phyloP scores from a whole-genome alignment of 2,797 vertebrate genomes.

The Molossus molossus region DNA sequence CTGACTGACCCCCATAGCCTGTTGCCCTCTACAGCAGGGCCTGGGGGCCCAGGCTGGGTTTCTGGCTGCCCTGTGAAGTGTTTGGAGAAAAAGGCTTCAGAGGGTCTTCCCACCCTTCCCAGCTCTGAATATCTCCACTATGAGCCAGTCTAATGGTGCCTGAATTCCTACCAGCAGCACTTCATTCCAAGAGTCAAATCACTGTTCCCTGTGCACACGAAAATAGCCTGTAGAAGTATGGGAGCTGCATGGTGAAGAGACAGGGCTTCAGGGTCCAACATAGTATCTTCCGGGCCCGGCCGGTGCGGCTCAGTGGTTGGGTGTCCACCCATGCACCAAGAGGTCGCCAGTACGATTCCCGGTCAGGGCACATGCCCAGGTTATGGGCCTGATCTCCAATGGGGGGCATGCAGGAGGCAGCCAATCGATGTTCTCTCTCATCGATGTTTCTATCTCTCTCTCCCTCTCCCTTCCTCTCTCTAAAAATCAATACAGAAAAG shows the following conservation, averaged over 20 bases:
- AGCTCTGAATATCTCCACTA: not conserved
- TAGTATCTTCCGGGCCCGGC: not conserved
- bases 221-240: not conserved
- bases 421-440: no score
- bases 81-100: not conserved
- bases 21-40: not conserved
- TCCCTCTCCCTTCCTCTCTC: no score
- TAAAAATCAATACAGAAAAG: no score
- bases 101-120: constrained; percentile 22
- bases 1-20: not conserved
- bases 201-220: not conserved
- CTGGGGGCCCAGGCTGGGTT: not conserved
- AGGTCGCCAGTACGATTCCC: no score
- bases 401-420: no score
- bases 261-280: not conserved
- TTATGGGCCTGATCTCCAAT: no score
- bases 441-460: no score
- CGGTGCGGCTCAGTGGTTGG: no score
- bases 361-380: no score
- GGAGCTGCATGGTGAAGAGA: not conserved
- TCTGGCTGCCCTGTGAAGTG: not conserved
- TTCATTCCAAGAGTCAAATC: not conserved
- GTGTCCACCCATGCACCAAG: no score
- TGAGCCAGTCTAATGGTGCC: not conserved
- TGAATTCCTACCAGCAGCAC: constrained; percentile 49